Base-by-base conservation (phyloP, 2,888 invertebrate genomes). In the Prionchulus punctatus region DNA sequence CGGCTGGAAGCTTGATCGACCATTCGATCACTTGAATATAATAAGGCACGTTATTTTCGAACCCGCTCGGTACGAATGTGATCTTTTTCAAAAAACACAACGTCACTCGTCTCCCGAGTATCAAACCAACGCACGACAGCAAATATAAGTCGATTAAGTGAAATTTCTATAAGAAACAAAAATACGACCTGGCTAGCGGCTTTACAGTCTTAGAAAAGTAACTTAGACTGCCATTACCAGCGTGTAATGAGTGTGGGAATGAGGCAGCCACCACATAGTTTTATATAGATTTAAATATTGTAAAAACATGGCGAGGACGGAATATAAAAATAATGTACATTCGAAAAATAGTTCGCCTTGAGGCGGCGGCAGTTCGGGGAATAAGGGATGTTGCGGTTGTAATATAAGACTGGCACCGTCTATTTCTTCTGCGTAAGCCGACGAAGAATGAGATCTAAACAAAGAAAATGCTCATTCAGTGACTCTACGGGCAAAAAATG, bases 221-320 rank as follows among this genome's bases (percentile, higher is more conserved):
- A n/a, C n/a, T n/a, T n/a, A n/a, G n/a, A n/a, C n/a, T n/a, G n/a
- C n/a, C n/a, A 79, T 75, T 75, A 91, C 92, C 81, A 94, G 80
- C 58, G 86, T 83, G 69, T 87, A 85, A 66, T 81, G 82, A 58
- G 84, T 85, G 70, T 87, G 83, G 0, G 91, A 89, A 70, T 92
- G 83, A 1, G 91, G 89, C 54, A 94, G 73, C 96, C 96, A 98
- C 91, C 92, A 98, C 18, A 88, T 85, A 1, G 90, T 91, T 63
- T 89, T 81, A 70, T 96, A 96, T 42, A 96, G 78, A 75, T 96
- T 90, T 45, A 96, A 78, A 70, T 91, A 88, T 75, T 98, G 96
- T 56, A 92, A 78, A 55, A 82, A 72, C 26, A 86, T 82, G 0
- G 85, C 82, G 47, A 85, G 78, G 28, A 84, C 72, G 0, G 84